A percentile compares a stretch with the other conserved stretches of the same genome.
These are phyloP conservation scores for Spisula solida DNA, from an alignment of 2,888 invertebrate species.

Conservation along the genomic window DNA sequence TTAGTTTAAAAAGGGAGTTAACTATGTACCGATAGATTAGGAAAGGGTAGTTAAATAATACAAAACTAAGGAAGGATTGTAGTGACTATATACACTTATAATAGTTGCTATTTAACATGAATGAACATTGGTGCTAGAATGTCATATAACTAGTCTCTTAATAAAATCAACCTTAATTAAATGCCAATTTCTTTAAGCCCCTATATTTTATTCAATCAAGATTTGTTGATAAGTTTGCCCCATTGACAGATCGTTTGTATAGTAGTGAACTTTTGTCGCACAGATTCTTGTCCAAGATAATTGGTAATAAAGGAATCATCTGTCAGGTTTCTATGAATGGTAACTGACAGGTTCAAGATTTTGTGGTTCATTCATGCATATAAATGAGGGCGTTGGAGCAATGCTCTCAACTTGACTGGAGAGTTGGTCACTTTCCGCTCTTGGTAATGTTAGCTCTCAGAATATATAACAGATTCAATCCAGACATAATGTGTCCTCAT, in stretches of 20 bases:
- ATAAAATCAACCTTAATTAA: background rate
- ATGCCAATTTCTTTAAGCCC: background rate
- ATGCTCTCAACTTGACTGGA: background rate
- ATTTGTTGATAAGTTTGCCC: background rate
- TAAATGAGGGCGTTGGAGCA: background rate
- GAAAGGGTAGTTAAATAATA: too few species aligned
- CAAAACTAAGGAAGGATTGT: too few species aligned
- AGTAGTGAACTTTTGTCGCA: background rate
- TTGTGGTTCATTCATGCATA: constrained; percentile 28
- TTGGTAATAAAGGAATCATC: background rate
- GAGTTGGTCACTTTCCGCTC: background rate
- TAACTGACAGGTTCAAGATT: constrained; percentile 17
- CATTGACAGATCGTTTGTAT: background rate
- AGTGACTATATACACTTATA: too few species aligned
- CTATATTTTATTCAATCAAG: background rate
- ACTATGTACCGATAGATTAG: background rate
- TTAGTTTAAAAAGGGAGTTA: background rate
- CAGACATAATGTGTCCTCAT: background rate
- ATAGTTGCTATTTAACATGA: too few species aligned
- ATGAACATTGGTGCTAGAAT: background rate
- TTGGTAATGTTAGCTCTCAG: background rate
- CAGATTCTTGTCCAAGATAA: background rate
- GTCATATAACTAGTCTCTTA: background rate
- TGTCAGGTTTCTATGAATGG: background rate
- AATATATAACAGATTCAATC: background rate